Conservation (phyloP, 2,888 invertebrate genomes). For the Tetrapedia diversipes region DNA sequence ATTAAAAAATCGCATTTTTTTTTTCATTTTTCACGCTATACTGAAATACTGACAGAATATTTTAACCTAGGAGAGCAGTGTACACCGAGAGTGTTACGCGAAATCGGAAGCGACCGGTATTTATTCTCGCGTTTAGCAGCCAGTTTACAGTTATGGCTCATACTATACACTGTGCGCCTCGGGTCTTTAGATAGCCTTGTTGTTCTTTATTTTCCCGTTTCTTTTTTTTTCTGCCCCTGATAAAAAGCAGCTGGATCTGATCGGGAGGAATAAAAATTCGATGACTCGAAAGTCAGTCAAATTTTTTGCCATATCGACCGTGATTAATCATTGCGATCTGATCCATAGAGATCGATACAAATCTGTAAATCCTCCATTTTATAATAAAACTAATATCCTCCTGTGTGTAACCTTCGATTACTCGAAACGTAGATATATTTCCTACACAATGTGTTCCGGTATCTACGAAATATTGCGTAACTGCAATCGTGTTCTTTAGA, state of each 20-base stretch:
- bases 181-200: conserved; percentile 29
- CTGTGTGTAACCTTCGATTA: too few relatives aligned
- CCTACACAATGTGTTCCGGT: too few relatives aligned
- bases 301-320: conserved; percentile 20
- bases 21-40: not conserved
- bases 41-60: too few relatives aligned
- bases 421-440: too few relatives aligned
- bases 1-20: too few relatives aligned
- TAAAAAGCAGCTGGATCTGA: conserved; percentile 2
- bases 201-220: conserved; percentile 6
- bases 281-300: conserved; percentile 13
- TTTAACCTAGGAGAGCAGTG: too few relatives aligned
- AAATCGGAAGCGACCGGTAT: conserved; percentile 45
- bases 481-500: too few relatives aligned
- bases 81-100: conserved; percentile 35
- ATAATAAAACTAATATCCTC: too few relatives aligned
- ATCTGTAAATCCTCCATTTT: too few relatives aligned
- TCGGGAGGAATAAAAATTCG: conserved; percentile 9
- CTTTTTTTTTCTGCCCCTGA: conserved; percentile 5
- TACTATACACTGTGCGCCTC: conserved; percentile 19
- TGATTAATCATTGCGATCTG: conserved; percentile 17
- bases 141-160: conserved; percentile 55
- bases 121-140: conserved; percentile 52
- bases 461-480: too few relatives aligned
- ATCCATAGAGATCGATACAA: too few relatives aligned